Evolutionary conservation across 2,888 invertebrate species (phyloP), one percentile per base, ranked within the genome.

Genomic region (Colostygia pectinataria): DNA sequence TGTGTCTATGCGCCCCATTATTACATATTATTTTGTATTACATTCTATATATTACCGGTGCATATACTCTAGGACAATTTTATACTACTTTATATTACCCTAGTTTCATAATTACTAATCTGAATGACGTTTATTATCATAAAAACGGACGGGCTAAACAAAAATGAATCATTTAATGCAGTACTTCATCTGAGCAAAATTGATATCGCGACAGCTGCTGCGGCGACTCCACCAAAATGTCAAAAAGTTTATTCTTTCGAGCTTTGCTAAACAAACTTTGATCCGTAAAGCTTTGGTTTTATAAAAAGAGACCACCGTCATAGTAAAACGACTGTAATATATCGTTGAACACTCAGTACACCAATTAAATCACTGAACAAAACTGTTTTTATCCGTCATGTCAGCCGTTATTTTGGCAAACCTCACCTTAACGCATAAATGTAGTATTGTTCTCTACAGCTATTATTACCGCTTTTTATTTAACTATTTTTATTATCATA

Each of bases 401-500:
- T 9, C n/a, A 18, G 9, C 18, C 18, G 33, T 10, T 33, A 6
- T 20, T 6, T 33, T 20, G 20, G 9, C n/a, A 33, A 18, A 33
- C 10, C 6, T 1, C 6, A 18, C 10, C 18, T 28, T 28, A 38
- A 10, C 28, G 77, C 74, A 77, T 80, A 79, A 80, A 83, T 59
- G 71, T 71, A 53, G 56, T 73, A 85, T 90, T 90, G 87, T 89
- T 89, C 87, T 87, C 81, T 55, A 57, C 68, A 64, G 69, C 78
- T 84, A 84, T 89, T 87, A 86, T 89, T 81, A 79, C 79, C 66
- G 74, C 73, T 75, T 83, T 86, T 81, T 85, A 83, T 85, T 83
- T 79, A 83, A 77, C 75, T 79, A 82, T 86, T 87, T 82, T 87
- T 87, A 88, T 88, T 86, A 86, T 86, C 74, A 86, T 85, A 84